phyloP scores from a whole-genome alignment of 2,888 invertebrate genomes.

The Drosophila greeni region DNA sequence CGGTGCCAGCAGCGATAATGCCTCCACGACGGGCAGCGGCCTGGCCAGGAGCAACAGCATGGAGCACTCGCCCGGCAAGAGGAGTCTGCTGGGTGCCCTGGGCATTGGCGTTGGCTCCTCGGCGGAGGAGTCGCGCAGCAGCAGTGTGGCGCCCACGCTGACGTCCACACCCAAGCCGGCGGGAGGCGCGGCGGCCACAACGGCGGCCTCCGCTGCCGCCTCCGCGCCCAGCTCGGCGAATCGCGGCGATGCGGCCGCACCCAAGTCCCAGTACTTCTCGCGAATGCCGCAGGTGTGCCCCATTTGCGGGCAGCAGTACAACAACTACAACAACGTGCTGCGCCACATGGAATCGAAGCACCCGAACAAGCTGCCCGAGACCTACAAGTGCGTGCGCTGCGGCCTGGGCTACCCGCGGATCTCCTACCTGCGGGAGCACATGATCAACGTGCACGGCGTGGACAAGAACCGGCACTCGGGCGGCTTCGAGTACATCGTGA shows the following conservation, averaged over 20 bases:
- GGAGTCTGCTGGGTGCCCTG: constrained; percentile 53
- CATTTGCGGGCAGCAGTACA: constrained; percentile 79
- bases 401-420: constrained; percentile 78
- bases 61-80: constrained; percentile 68
- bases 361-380: constrained; percentile 78
- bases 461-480: constrained; percentile 75
- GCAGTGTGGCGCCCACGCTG: constrained; percentile 25
- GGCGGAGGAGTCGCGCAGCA: constrained; percentile 72
- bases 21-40: constrained; percentile 38
- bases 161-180: constrained; percentile 57
- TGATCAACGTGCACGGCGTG: constrained; percentile 77
- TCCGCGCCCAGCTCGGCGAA: constrained; percentile 27
- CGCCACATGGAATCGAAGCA: constrained; percentile 79
- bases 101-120: constrained; percentile 64
- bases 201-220: constrained; percentile 8
- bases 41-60: constrained; percentile 46
- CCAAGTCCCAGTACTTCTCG: constrained; percentile 77
- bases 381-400: constrained; percentile 78
- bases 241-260: constrained; percentile 48
- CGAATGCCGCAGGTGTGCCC: constrained; percentile 78
- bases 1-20: constrained; percentile 25
- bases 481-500: constrained; percentile 77
- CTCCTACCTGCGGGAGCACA: constrained; percentile 78
- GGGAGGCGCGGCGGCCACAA: not conserved
- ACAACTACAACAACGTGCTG: constrained; percentile 79